Conservation (phyloP, 2,113 vertebrate genomes). For the Hiodon alosoides region DNA sequence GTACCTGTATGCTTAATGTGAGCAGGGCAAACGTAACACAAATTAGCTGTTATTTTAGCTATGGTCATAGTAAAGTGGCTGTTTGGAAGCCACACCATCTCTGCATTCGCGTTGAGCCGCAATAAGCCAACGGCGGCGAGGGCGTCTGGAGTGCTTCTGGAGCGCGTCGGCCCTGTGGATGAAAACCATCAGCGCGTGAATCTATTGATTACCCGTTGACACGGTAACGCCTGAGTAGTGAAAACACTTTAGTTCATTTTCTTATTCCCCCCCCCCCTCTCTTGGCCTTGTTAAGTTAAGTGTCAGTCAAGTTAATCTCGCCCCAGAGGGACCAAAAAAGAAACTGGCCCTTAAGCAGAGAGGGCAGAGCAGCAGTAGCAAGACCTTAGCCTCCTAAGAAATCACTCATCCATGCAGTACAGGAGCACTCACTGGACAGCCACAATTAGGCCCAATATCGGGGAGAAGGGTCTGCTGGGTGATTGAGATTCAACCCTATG, state of each 20-base stretch:
- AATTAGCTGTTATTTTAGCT: no score
- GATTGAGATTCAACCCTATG: background rate
- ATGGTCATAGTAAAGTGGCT: no score
- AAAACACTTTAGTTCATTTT: conserved; percentile 22
- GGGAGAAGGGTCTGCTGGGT: background rate
- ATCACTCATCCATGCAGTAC: conserved; percentile 54
- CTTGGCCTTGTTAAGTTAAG: conserved; percentile 1
- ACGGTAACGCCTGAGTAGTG: conserved; percentile 10
- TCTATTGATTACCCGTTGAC: conserved; percentile 21
- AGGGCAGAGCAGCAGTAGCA: conserved; percentile 45
- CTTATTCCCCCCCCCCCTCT: conserved; percentile 40
- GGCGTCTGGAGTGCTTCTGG: background rate
- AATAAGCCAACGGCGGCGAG: background rate
- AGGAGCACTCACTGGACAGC: conserved; percentile 29
- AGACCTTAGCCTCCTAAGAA: conserved; percentile 60
- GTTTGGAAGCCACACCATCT: no score
- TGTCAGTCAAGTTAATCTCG: conserved; percentile 40
- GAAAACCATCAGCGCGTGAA: background rate
- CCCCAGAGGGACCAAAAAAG: background rate
- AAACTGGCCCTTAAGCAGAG: conserved; percentile 4
- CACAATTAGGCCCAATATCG: conserved; percentile 2
- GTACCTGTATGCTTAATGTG: no score
- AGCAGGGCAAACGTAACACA: no score
- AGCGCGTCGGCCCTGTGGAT: background rate
- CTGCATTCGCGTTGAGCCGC: no score